Conservation (phyloP, 2,797 vertebrate species). For the Oryzias dopingdopingensis region DNA sequence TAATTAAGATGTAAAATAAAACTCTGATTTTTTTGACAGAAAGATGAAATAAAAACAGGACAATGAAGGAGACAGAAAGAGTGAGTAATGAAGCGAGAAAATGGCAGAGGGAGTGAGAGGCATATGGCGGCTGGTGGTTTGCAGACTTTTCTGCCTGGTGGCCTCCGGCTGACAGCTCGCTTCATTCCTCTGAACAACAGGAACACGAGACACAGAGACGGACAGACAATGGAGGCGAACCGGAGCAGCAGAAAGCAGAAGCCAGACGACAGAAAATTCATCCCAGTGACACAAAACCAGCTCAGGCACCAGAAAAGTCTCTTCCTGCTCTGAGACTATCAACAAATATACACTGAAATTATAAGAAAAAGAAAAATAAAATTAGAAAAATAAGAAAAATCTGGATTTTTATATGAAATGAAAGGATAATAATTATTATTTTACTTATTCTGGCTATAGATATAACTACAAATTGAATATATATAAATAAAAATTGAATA, state of each 20-base stretch:
- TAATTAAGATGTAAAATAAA: conserved; percentile 1
- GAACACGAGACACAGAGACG: conserved; percentile 46
- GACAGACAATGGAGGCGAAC: conserved; percentile 37
- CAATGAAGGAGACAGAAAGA: conserved; percentile 17
- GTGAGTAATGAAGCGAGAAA: conserved; percentile 54
- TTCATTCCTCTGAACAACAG: conserved; percentile 29
- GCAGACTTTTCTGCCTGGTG: conserved; percentile 49
- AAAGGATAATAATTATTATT: no score
- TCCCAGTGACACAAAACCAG: no score
- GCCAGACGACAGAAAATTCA: not conserved
- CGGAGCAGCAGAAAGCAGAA: conserved; percentile 4
- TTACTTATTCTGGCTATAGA: no score
- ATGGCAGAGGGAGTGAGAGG: conserved; percentile 32
- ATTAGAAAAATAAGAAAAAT: no score
- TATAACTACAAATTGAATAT: no score
- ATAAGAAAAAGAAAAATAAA: no score
- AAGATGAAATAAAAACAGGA: conserved; percentile 10
- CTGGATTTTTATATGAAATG: no score
- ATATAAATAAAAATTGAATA: no score
- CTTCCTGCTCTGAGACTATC: no score
- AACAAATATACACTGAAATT: no score
- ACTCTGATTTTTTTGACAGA: not conserved
- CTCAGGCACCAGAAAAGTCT: no score
- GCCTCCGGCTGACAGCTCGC: conserved; percentile 49
- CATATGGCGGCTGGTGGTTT: conserved; percentile 61